Percentiles rank a stretch among this genome's conserved stretches.
Conservation (phyloP, 2,113 vertebrate genomes). For the Pelmatolapia mariae region DNA sequence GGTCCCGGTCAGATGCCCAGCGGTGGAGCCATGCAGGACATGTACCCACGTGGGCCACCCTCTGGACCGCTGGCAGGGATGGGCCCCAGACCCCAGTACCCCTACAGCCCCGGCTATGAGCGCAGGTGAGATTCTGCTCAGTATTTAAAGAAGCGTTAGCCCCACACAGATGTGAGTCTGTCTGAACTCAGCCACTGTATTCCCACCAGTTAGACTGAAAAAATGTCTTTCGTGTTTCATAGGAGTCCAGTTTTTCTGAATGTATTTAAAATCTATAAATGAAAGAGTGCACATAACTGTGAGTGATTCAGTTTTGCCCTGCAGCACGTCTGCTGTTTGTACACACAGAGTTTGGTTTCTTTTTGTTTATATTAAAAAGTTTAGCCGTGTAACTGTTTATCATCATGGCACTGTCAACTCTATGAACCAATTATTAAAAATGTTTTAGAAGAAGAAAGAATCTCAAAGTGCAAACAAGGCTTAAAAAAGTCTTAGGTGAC, state of each 20-base stretch:
- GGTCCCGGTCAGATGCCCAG: constrained; percentile 85
- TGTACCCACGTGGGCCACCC: constrained; percentile 80
- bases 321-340: not conserved
- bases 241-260: not conserved
- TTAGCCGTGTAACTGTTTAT: not conserved
- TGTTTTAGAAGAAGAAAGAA: not conserved
- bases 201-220: not conserved
- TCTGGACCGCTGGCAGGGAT: constrained; percentile 79
- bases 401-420: not conserved
- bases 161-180: not conserved
- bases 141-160: not conserved
- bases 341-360: not conserved
- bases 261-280: not conserved
- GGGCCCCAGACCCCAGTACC: constrained; percentile 85
- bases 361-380: not conserved
- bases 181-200: not conserved
- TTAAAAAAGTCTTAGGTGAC: not conserved
- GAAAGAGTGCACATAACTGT: not conserved
- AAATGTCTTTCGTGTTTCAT: not conserved
- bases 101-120: constrained; percentile 84
- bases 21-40: constrained; percentile 83
- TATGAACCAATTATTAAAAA: not conserved
- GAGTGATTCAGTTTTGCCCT: not conserved
- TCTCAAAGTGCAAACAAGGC: not conserved
- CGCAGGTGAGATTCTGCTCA: constrained; percentile 75